Conservation (phyloP, 2,888 invertebrate species). For the Perizoma flavofasciatum region DNA sequence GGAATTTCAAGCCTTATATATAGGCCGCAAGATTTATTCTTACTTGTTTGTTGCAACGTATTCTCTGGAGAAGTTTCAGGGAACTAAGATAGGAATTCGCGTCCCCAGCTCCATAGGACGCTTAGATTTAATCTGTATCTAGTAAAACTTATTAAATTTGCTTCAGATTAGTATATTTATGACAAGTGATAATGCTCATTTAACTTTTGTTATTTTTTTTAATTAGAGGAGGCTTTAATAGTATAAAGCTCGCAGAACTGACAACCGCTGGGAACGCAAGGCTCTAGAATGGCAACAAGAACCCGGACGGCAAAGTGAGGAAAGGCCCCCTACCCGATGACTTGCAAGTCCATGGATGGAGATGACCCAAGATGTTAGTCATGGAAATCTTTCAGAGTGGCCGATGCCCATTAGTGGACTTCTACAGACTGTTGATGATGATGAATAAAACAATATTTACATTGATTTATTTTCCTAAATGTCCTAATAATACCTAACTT, state of each 20-base stretch:
- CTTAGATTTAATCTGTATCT: slow-evolving; percentile 66
- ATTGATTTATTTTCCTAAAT: slow-evolving; percentile 29
- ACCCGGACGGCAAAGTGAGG: too few relatives aligned
- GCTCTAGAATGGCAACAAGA: too few relatives aligned
- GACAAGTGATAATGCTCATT: slow-evolving; percentile 20
- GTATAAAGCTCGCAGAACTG: too few relatives aligned
- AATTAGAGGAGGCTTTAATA: too few relatives aligned
- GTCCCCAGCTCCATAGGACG: slow-evolving; percentile 64
- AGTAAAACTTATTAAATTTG: slow-evolving; percentile 37
- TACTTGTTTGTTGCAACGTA: slow-evolving; percentile 27
- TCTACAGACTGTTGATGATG: too few relatives aligned
- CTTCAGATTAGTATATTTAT: slow-evolving; percentile 21
- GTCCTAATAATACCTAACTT: slow-evolving; percentile 15
- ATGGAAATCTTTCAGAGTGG: too few relatives aligned
- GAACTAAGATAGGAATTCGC: slow-evolving; percentile 69
- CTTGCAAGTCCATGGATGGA: too few relatives aligned
- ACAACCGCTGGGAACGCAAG: too few relatives aligned
- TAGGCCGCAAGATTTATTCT: slow-evolving; percentile 49
- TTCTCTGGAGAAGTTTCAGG: slow-evolving; percentile 65
- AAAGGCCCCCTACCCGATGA: too few relatives aligned
- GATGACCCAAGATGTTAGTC: too few relatives aligned
- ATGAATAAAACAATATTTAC: slow-evolving; percentile 6
- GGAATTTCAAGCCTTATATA: slow-evolving; percentile 49
- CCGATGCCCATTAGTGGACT: too few relatives aligned
- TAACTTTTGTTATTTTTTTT: not conserved